Conservation (phyloP, 1,140 invertebrate genomes). For the Cydia fagiglandana region DNA sequence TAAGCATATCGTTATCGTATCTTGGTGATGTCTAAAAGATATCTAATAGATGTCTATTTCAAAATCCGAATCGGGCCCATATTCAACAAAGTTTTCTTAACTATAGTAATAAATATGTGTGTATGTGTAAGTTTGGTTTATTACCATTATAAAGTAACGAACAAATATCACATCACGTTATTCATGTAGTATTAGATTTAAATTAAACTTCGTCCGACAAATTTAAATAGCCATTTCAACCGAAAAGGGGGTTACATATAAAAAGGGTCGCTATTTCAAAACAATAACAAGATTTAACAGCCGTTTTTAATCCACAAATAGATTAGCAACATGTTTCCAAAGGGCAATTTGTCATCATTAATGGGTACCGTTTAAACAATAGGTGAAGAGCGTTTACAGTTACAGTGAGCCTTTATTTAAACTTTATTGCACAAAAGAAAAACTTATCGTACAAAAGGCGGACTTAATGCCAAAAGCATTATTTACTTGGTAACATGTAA, state of each 20-base stretch:
- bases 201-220: slow-evolving; percentile 13
- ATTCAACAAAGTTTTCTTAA: too few relatives aligned
- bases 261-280: slow-evolving; percentile 38
- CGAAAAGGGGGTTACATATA: slow-evolving; percentile 13
- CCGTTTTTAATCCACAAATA: slow-evolving; percentile 54
- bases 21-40: too few relatives aligned
- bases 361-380: slow-evolving; percentile 34
- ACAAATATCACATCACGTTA: background rate
- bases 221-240: slow-evolving; percentile 28
- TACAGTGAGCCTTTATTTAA: too few relatives aligned
- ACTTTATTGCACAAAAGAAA: too few relatives aligned
- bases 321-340: slow-evolving; percentile 53
- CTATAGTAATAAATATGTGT: background rate
- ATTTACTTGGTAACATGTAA: too few relatives aligned
- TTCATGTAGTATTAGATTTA: background rate
- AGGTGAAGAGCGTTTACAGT: slow-evolving; percentile 23
- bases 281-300: slow-evolving; percentile 45
- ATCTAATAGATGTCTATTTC: too few relatives aligned
- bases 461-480: too few relatives aligned
- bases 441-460: too few relatives aligned
- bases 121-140: background rate
- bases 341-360: slow-evolving; percentile 53
- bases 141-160: background rate
- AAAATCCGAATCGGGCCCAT: too few relatives aligned
- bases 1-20: too few relatives aligned